Evolutionary conservation across 1,140 invertebrate genomes (phyloP).

Genomic region (Aleiodes sp.): DNA sequence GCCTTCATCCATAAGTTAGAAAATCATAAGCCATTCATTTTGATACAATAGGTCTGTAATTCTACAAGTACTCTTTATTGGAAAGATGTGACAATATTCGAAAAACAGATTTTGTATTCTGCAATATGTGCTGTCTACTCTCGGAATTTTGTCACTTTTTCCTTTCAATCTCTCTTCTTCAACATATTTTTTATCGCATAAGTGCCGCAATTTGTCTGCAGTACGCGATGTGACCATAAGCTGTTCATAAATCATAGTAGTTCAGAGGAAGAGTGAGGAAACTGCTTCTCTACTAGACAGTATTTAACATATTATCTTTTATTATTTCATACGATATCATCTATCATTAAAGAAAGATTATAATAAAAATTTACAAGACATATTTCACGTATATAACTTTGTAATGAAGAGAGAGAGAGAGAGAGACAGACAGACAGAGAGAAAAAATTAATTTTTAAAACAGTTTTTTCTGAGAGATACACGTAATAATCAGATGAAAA

Average conservation of each 20-base stretch:
- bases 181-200: slow-evolving; percentile 11
- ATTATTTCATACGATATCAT: background rate
- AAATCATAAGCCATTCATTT: slow-evolving; percentile 25
- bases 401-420: background rate
- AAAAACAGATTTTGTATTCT: slow-evolving; percentile 31
- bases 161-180: background rate
- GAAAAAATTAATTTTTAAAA: no score
- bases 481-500: no score
- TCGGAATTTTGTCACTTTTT: background rate
- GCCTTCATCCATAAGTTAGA: no score
- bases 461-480: no score
- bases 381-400: background rate
- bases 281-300: background rate
- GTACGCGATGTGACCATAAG: slow-evolving; percentile 40
- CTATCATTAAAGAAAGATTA: background rate
- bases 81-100: slow-evolving; percentile 31
- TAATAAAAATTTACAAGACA: background rate
- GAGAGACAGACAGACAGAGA: no score
- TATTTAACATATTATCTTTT: slow-evolving; percentile 2
- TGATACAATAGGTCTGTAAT: slow-evolving; percentile 18
- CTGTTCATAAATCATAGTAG: slow-evolving; percentile 40
- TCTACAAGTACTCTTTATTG: background rate
- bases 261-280: slow-evolving; percentile 4
- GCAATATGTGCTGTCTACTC: background rate
- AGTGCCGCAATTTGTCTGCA: slow-evolving; percentile 38